Evolutionary conservation across 2,888 invertebrate genomes (phyloP).

Genomic region (Linnaemya vulpina): DNA sequence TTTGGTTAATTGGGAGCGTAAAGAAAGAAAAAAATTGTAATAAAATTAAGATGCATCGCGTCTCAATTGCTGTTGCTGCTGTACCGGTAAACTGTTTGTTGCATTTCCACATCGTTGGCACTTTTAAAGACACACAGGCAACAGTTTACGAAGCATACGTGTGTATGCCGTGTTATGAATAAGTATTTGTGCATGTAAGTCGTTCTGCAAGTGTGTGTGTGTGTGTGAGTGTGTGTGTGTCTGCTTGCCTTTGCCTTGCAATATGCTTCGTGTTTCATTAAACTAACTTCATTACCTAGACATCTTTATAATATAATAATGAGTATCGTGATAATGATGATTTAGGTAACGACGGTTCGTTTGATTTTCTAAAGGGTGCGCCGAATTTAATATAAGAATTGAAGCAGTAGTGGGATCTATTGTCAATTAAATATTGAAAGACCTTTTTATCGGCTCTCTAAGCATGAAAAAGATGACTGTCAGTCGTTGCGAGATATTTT

Average conservation of each 20-base stretch:
- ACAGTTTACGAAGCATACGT: slow-evolving; percentile 45
- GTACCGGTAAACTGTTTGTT: slow-evolving; percentile 8
- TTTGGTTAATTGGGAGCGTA: slow-evolving; percentile 35
- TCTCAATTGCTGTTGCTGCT: slow-evolving; percentile 9
- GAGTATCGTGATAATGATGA: slow-evolving; percentile 1
- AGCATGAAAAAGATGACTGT: no score
- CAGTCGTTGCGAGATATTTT: no score
- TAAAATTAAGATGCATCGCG: slow-evolving; percentile 29
- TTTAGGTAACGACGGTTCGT: background rate
- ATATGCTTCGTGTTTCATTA: slow-evolving; percentile 12
- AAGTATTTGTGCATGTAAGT: background rate
- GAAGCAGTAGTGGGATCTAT: background rate
- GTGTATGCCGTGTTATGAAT: slow-evolving; percentile 3
- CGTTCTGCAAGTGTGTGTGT: background rate
- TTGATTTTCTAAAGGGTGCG: background rate
- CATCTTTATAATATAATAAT: slow-evolving; percentile 50
- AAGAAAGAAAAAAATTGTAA: slow-evolving; percentile 28
- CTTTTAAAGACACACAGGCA: slow-evolving; percentile 67
- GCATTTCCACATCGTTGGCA: slow-evolving; percentile 55
- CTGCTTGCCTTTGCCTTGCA: background rate
- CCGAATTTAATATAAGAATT: background rate
- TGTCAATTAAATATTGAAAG: no score
- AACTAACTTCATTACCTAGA: slow-evolving; percentile 34
- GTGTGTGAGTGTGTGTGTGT: slow-evolving; percentile 1
- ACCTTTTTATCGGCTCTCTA: no score